phyloP scores from a whole-genome alignment of 1,140 invertebrate genomes.

The Probaryconus sp. region DNA sequence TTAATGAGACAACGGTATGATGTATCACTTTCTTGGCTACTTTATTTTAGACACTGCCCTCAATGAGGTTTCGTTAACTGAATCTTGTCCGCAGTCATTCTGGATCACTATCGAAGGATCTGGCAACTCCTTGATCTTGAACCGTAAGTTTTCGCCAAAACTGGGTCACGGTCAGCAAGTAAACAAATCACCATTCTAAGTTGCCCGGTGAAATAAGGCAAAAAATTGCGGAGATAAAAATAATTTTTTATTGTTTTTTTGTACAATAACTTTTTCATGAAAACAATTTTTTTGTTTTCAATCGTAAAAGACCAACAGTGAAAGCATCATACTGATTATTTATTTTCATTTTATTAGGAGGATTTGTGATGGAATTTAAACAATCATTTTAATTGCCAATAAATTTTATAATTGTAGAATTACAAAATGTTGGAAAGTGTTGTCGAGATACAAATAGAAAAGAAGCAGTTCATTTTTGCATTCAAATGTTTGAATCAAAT shows the following conservation, averaged over 20 bases:
- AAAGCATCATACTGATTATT: conserved; percentile 7
- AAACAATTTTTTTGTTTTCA: conserved; percentile 4
- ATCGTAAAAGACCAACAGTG: neutral
- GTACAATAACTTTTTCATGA: conserved; percentile 19
- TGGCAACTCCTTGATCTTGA: conserved; percentile 51
- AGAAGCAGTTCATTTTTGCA: no score
- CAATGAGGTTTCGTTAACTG: conserved; percentile 34
- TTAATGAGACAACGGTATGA: conserved; percentile 44
- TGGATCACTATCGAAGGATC: conserved; percentile 60
- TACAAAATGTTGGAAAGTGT: no score
- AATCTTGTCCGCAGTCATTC: conserved; percentile 26
- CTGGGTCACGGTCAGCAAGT: conserved; percentile 66
- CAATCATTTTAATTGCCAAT: no score
- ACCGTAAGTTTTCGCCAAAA: conserved; percentile 52
- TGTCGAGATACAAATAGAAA: no score
- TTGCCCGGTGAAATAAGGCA: conserved; percentile 23
- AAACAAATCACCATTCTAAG: conserved; percentile 44
- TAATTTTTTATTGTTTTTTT: conserved; percentile 2
- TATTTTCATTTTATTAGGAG: no score
- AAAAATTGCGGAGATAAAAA: conserved; percentile 27
- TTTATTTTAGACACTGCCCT: conserved; percentile 44
- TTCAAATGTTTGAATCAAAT: no score
- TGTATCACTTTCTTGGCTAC: conserved; percentile 55
- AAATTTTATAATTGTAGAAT: no score
- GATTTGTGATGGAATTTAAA: no score